Base-by-base conservation (phyloP, 2,797 vertebrate species). In the Nannoperca obscura region DNA sequence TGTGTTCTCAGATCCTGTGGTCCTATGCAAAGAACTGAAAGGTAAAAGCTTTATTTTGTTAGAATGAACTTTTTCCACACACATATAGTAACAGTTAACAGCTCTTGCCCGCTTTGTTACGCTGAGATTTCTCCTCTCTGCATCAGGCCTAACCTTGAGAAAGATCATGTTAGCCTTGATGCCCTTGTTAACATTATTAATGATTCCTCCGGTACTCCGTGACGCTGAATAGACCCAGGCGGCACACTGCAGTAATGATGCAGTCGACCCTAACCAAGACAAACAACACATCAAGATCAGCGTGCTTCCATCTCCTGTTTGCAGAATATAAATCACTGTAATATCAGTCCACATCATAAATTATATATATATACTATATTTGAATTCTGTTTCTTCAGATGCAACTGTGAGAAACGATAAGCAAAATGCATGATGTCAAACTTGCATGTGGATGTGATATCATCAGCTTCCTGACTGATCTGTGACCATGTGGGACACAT, bases 131-230 rank as follows among this genome's bases (percentile, higher is more conserved):
- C 58, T 22, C 46, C 68, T 69, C 34, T 19, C 46, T 32, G 71
- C 44, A 52, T 58, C n/a, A 7, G 34, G 38, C 32, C 19, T 72
- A 72, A 83, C 78, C 74, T 73, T 74, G 80, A 78, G 46, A 64
- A 30, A 19, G 61, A 65, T 69, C 71, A 63, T 19, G 46, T 64
- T 66, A 7, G 54, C 30, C 38, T 7, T 30, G 74, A 78, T 63
- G 75, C 65, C 74, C 82, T 91, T 89, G 87, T 90, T 84, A 88
- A 64, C 4, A 66, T 81, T 83, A 83, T 87, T 76, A 86, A 86
- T 86, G 88, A 72, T 52, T 68, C 55, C 50, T 65, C 60, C 53
- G 42, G 24, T 19, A 5, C 64, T 64, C 40, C 50, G 61, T 47
- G 64, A 69, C 0, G 42, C 70, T 77, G 55, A 81, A 11, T 7